Percentiles rank a stretch among this genome's conserved stretches.
Conservation (phyloP, 2,797 vertebrate species). For the Acipenser transmontanus region DNA sequence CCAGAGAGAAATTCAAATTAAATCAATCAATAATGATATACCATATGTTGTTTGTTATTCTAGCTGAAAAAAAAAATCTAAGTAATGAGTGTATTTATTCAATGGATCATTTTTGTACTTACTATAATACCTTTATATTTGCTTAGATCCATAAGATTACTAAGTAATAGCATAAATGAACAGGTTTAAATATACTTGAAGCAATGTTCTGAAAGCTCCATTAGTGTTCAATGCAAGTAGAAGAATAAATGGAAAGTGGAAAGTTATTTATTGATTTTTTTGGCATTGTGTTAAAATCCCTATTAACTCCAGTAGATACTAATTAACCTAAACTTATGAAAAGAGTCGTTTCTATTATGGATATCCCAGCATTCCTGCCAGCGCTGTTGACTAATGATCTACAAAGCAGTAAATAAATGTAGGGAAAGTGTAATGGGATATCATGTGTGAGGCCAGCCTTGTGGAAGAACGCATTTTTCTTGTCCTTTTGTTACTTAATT, state of each 20-base stretch:
- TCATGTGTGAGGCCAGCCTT: slow-evolving; percentile 5
- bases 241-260: slow-evolving; percentile 17
- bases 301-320: slow-evolving; percentile 12
- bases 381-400: slow-evolving; percentile 8
- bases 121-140: background rate
- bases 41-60: too few species aligned
- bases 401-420: slow-evolving; percentile 8
- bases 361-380: slow-evolving; percentile 16
- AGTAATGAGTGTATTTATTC: too few species aligned
- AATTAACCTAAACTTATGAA: slow-evolving; percentile 21
- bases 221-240: slow-evolving; percentile 33
- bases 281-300: slow-evolving; percentile 21
- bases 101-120: too few species aligned
- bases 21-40: too few species aligned
- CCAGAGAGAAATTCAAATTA: too few species aligned
- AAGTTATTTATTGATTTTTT: slow-evolving; percentile 21
- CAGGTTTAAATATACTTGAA: background rate
- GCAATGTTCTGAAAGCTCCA: slow-evolving; percentile 31
- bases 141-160: background rate
- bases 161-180: background rate
- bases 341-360: slow-evolving; percentile 11
- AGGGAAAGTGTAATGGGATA: slow-evolving; percentile 6
- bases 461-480: slow-evolving; percentile 17
- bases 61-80: too few species aligned
- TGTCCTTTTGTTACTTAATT: slow-evolving; percentile 15